These are phyloP conservation scores for Lanius collurio DNA, from an alignment of 2,113 vertebrate genomes.

Conservation along the genomic window DNA sequence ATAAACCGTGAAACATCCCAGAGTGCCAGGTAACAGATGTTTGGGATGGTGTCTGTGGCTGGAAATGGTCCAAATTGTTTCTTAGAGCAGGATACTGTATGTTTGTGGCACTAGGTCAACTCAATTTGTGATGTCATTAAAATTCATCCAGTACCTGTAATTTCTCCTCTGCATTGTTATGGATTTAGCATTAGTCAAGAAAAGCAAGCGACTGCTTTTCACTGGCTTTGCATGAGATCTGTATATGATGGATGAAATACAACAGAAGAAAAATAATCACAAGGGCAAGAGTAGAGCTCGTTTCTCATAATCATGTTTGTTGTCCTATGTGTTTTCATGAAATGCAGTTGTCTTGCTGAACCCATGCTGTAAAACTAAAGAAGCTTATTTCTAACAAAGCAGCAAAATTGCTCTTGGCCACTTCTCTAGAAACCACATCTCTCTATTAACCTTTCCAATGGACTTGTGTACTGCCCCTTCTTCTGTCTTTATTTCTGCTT, in stretches of 20 bases:
- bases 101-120: background rate
- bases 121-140: background rate
- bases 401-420: accelerated
- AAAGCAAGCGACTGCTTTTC: background rate
- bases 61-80: background rate
- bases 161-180: background rate
- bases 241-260: background rate
- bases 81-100: background rate
- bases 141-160: background rate
- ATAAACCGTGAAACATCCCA: background rate
- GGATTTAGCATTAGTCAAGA: background rate
- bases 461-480: background rate
- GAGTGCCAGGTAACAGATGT: background rate
- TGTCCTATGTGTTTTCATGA: background rate
- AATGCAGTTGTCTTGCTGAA: background rate
- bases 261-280: background rate
- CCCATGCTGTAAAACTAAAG: background rate
- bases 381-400: background rate
- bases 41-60: background rate
- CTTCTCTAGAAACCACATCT: background rate
- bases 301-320: background rate
- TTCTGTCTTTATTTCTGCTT: background rate
- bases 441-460: background rate
- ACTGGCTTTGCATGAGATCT: background rate
- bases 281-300: background rate